Evolutionary conservation across 2,888 invertebrate species (phyloP), one percentile per base, ranked within the genome.

Genomic region (Tenthredo amoena): DNA sequence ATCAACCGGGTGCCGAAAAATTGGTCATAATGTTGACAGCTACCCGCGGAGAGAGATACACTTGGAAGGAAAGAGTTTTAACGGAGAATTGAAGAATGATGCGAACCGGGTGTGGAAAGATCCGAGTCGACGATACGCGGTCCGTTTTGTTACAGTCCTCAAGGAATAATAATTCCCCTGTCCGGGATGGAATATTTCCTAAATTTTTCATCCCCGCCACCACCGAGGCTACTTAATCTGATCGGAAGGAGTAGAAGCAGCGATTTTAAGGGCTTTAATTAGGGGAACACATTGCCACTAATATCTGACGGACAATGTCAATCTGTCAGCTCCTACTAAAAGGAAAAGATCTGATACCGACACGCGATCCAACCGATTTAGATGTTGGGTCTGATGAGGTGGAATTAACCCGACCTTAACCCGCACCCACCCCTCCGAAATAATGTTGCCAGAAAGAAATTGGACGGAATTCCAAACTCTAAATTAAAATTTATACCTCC

Each of bases 221-320:
- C 6, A 4, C 58, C 21, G 5, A 4, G 5, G 55, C n/a, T n/a
- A 18, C 18, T 68, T n/a, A n/a, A 68, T 68, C 68, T 68, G 68
- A 68, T 68, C 68, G 34, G 18, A 1, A 18, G 10, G 15, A 34
- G 68, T 31, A 34, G 31, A 34, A 34, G 68, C 68, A 68, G 1
- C 68, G 68, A 68, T 94, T 94, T 94, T 94, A 87, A 88, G 86
- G 86, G 86, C 87, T 91, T 92, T 91, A 92, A 92, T 92, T 91
- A 92, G 91, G 91, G 89, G 89, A 92, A 92, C 92, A 92, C 91
- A 92, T 93, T 91, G 92, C 91, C 91, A 91, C 91, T 92, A 92
- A 93, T 92, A 92, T 91, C 90, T 88, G 90, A 89, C 89, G 90
- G 91, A 92, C 91, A 91, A 91, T 91, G 91, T 91, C 92, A 90